Evolutionary conservation across 2,888 invertebrate genomes (phyloP), one percentile per base, ranked within the genome.

Genomic region (Agrotis segetum): DNA sequence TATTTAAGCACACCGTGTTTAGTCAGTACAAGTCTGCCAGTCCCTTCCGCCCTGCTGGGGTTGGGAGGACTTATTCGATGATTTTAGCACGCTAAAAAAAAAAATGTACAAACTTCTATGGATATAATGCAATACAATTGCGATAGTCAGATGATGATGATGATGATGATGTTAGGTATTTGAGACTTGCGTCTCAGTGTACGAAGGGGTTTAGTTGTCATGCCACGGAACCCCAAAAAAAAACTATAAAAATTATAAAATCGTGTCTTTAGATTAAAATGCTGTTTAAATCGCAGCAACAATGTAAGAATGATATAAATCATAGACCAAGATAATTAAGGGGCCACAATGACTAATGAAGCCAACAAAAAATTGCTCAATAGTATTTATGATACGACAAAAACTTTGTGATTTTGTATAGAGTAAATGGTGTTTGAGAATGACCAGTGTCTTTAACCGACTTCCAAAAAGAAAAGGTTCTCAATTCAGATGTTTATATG

Each of bases 301-400:
- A 87, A 86, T 87, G 83, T 81, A 76, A 65, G 79, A 77, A 87
- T 83, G 85, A 86, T 87, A 87, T 85, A 86, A 83, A 86, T 88
- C 85, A 81, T 63, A 65, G 81, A 69, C 70, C 85, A 89, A 89
- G 89, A 92, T 92, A 93, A 93, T 94, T 94, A 94, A 91, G 90
- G 84, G 81, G 85, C 88, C 87, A 93, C 92, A 93, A 92, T 91
- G 87, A 88, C 87, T 94, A 93, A 94, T 94, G 94, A 94, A 88
- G 87, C 87, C 75, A 44, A 79, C 88, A 90, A 93, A 93, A 94
- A 94, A 93, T 88, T 72, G 79, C 86, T 89, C 88, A 90, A 90
- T 89, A 88, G 71, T 47, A 83, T 87, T 88, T 88, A 73, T 62
- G 62, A 55, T 69, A 65, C 59, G 50, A 76, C 69, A 84, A 85